Evolutionary conservation across 2,113 vertebrate genomes (phyloP), one percentile per base, ranked within the genome.

Genomic region (Vidua macroura): DNA sequence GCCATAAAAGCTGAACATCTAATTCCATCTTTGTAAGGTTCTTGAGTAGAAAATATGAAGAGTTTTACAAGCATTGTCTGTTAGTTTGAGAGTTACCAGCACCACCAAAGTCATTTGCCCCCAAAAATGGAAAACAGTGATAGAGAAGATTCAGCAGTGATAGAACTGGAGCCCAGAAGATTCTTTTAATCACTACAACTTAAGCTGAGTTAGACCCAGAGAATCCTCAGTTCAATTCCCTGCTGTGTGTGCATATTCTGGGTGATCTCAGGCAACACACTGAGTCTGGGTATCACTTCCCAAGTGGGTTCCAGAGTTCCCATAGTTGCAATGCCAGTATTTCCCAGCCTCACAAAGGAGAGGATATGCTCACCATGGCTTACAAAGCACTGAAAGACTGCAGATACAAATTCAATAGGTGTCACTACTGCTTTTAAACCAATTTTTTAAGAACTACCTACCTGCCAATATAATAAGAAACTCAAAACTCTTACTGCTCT

Each of bases 91-190:
- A 64, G 70, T 28, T 52, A 76, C 12, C 35, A 69, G 39, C n/a
- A 39, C 2, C 20, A 63, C 3, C 37, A 43, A 51, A 51, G 17
- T 7, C 2, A 44, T n/a, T n/a, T 33, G 5, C 1, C 4, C 16
- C 6, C 10, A 1, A 39, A 76, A 88, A 59, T 2, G 3, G 21
- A 48, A 23, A 43, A 86, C 18, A 62, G 33, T 7, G 12, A 60
- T 0, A 76, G 24, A 73, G 17, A 53, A 80, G 43, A 28, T 15
- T 13, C 21, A 80, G 53, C 44, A 86, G 43, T 16, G 23, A n/a
- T 13, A 66, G 4, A 73, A 67, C 11, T 27, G 37, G 16, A 90
- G 49, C 41, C 28, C 48, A 43, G 74, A 24, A 56, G 19, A 72
- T 56, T 79, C 23, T 68, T 74, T 52, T 30, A 44, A 67, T 86